phyloP scores from a whole-genome alignment of 2,797 vertebrate genomes.

The Sebastolobus altivelis region DNA sequence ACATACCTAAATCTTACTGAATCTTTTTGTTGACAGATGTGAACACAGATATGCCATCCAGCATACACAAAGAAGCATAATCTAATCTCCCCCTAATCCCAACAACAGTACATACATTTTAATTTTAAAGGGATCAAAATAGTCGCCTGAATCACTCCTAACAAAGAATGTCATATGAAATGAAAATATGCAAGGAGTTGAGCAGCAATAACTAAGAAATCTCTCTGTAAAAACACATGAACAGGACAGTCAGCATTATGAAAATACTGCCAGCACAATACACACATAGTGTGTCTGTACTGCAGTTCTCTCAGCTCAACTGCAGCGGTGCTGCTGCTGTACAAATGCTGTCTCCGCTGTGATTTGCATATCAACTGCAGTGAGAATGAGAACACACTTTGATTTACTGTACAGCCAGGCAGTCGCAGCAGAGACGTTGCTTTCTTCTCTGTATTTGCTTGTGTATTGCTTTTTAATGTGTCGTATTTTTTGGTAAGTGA shows the following conservation, averaged over 20 bases:
- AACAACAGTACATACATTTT: constrained; percentile 24
- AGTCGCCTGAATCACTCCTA: background rate
- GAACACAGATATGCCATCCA: background rate
- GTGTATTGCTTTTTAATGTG: background rate
- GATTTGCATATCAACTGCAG: constrained; percentile 78
- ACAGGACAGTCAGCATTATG: background rate
- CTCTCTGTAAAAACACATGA: background rate
- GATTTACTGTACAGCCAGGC: constrained; percentile 30
- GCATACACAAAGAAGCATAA: constrained; percentile 11
- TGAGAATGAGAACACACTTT: constrained; percentile 58
- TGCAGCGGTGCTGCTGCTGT: constrained; percentile 82
- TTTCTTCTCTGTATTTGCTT: constrained; percentile 4
- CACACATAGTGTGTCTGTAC: constrained; percentile 33
- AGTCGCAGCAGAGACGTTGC: constrained; percentile 16
- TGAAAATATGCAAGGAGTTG: constrained; percentile 1
- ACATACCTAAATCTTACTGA: background rate
- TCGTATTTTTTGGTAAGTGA: background rate
- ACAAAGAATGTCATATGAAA: background rate
- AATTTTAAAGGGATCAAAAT: constrained; percentile 16
- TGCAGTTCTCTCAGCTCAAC: constrained; percentile 76
- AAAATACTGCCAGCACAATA: constrained; percentile 15
- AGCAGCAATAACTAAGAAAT: background rate
- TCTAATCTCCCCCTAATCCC: constrained; percentile 28
- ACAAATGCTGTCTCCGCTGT: constrained; percentile 66
- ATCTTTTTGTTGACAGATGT: background rate